Conservation (phyloP, 2,888 invertebrate genomes). For the Hemaris fuciformis region DNA sequence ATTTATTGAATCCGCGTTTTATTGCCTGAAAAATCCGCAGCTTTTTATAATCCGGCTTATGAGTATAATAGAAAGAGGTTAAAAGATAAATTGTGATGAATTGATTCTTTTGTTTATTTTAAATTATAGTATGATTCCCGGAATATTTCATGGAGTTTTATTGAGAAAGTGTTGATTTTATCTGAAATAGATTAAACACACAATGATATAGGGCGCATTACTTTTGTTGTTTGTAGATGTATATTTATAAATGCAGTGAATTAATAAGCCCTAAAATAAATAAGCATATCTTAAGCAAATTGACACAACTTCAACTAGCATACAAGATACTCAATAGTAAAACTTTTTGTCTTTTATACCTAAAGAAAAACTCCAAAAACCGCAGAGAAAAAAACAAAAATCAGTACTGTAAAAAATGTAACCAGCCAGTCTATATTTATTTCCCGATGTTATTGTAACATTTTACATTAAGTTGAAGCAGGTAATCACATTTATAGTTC, state of each 20-base stretch:
- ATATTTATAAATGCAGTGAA: background rate
- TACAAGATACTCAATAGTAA: too few relatives aligned
- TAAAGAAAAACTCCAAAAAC: too few relatives aligned
- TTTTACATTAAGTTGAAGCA: background rate
- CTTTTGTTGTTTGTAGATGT: background rate
- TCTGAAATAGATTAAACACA: background rate
- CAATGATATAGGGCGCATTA: background rate
- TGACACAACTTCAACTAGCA: too few relatives aligned
- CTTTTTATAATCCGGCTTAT: constrained; percentile 1
- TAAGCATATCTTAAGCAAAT: too few relatives aligned
- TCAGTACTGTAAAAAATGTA: too few relatives aligned
- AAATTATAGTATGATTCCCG: background rate
- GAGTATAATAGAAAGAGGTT: constrained; percentile 1
- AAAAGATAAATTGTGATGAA: background rate
- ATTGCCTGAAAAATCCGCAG: background rate
- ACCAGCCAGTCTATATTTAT: too few relatives aligned
- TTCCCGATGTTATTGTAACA: too few relatives aligned
- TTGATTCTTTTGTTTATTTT: constrained; percentile 3
- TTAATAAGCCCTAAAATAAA: background rate
- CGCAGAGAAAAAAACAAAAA: too few relatives aligned
- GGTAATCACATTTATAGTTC: constrained; percentile 21
- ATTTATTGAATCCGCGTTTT: constrained; percentile 1
- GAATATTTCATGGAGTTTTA: background rate
- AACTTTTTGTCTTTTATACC: too few relatives aligned
- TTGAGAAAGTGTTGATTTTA: background rate